Evolutionary conservation across 1,140 invertebrate species (phyloP), one percentile per base, ranked within the genome.

Genomic region (Notospermus geniculatus): DNA sequence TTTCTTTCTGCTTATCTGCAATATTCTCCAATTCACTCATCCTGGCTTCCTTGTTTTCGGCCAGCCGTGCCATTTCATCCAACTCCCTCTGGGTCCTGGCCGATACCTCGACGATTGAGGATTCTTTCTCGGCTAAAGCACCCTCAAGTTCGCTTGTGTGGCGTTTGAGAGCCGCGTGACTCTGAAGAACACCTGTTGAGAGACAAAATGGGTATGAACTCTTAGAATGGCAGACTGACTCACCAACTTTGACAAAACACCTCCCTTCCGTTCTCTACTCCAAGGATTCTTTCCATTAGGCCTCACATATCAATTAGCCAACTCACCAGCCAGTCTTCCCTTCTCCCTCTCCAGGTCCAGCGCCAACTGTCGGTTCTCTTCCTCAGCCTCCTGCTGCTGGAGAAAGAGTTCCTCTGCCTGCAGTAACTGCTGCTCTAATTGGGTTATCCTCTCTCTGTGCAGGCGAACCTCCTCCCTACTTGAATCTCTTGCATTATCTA

Each of bases 271-370:
- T n/a, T n/a, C n/a, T n/a, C n/a, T n/a, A n/a, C n/a, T n/a, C n/a
- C n/a, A n/a, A n/a, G 15, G n/a, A 15, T n/a, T 15, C 41, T 43
- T 15, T 43, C 41, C 41, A n/a, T n/a, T n/a, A n/a, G n/a, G n/a
- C n/a, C n/a, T n/a, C n/a, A n/a, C n/a, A n/a, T n/a, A n/a, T n/a
- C n/a, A n/a, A n/a, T n/a, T n/a, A n/a, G n/a, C n/a, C n/a, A n/a
- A n/a, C n/a, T 61, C n/a, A 81, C 82, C 80, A 67, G 72, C 70
- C n/a, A 82, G 66, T 69, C 78, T 73, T 30, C 82, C 82, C 45
- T 72, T 76, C 61, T 82, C 80, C 64, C 75, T 81, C 59, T 83
- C 82, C 30, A 83, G 61, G 29, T 83, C 77, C 23, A 83, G 57
- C 4, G 71, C 63, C 27, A 78, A 61, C 32, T 75, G 60, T 59